Evolutionary conservation across 2,797 vertebrate genomes (phyloP), one percentile per base, ranked within the genome.

Genomic region (Scolopax rusticola): DNA sequence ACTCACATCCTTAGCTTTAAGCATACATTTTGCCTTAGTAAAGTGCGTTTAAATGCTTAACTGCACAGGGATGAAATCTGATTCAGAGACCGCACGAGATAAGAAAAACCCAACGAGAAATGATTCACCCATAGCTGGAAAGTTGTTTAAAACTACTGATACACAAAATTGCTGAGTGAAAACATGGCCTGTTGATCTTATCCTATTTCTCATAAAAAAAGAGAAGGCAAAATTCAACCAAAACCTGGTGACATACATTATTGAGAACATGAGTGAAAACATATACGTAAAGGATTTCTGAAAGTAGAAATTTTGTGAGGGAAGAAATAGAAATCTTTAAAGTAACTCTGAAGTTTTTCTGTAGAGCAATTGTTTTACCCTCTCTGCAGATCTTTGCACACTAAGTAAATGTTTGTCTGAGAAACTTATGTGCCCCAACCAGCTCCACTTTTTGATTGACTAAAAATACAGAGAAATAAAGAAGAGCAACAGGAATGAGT

Each of bases 391-490:
- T 43, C 38, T 67, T 60, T 6, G 5, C 25, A 19, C 7, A 13
- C 25, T 0, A 0, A 75, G 23, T 4, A 38, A 12, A 15, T 0
- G 0, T 47, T 71, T 86, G 28, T 36, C 48, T 69, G 19, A 10
- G 45, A 51, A 59, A 45, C 18, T 24, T 36, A 32, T 28, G 21
- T 32, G 12, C 3, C 28, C 2, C 3, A 19, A 19, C 15, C n/a
- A 50, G 38, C 43, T 67, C 19, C 24, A 32, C 9, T 70, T 80
- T 65, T 77, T 15, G 19, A 68, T 2, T 41, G 24, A 38, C 28
- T 81, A 41, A 78, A 84, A 80, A 23, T 18, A 27, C 19, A 80
- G 38, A 83, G 19, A 70, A 51, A 89, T 14, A 24, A 57, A 78
- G 10, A 81, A 56, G 56, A 54, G 14, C 0, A 80, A 68, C 27